phyloP scores from a whole-genome alignment of 2,797 vertebrate species.

The Diglossa cyanea region DNA sequence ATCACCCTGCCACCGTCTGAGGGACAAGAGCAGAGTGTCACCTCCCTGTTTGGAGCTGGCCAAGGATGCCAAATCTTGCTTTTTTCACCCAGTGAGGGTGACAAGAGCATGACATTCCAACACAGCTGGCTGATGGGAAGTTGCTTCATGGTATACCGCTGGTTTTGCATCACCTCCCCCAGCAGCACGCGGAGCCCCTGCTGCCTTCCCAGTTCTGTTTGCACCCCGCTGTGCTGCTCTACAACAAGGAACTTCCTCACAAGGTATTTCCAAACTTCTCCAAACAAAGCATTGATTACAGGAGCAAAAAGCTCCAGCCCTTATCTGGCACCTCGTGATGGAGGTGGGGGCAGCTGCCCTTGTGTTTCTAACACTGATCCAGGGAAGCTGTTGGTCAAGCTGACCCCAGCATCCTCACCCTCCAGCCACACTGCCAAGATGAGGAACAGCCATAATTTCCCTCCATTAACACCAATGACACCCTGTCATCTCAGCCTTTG shows the following conservation, averaged over 20 bases:
- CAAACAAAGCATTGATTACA: neutral
- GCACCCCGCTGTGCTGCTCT: neutral
- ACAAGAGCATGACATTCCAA: neutral
- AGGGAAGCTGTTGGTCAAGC: neutral
- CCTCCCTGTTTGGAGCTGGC: accelerated
- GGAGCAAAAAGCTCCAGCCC: neutral
- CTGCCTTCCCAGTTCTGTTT: neutral
- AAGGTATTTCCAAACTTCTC: neutral
- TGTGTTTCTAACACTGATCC: neutral
- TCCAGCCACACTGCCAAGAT: neutral
- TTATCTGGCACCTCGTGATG: neutral
- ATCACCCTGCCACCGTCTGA: neutral
- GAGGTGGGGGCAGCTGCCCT: neutral
- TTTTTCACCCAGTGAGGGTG: neutral
- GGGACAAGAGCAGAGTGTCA: neutral
- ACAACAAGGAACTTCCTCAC: neutral
- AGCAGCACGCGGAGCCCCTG: accelerated
- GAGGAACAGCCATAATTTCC: neutral
- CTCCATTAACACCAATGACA: neutral
- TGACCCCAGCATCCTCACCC: neutral
- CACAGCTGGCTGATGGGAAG: neutral
- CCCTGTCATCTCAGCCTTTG: neutral
- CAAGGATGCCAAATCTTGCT: neutral
- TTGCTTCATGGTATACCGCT: neutral
- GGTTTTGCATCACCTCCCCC: slow-evolving; percentile 41